Percentiles rank a stretch among this genome's conserved stretches.
Evolutionary conservation across 1,140 invertebrate genomes (phyloP).

Genomic region (Akabosia matsudoensis): DNA sequence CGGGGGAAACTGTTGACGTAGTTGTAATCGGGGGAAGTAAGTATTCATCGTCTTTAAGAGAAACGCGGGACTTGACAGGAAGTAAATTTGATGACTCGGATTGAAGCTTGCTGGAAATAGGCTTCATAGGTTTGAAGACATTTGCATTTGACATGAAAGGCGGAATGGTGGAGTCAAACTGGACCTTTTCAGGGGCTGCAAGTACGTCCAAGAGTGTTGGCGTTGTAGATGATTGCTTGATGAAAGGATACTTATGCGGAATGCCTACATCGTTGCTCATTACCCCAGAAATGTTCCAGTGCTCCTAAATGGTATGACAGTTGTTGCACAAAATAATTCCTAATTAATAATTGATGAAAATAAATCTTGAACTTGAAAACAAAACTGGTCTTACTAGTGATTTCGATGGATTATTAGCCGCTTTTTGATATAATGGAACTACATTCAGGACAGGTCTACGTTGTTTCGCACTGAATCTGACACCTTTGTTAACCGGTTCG

Average conservation of each 20-base stretch:
- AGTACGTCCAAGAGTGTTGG: background rate
- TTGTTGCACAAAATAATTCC: no score
- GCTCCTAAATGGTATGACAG: background rate
- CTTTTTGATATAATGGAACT: background rate
- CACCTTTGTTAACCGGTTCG: background rate
- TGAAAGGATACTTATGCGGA: background rate
- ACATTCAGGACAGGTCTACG: slow-evolving; percentile 4
- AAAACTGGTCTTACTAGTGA: no score
- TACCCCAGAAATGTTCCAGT: background rate
- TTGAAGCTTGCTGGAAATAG: no score
- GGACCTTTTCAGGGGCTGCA: background rate
- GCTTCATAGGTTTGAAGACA: background rate
- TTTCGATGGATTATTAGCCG: no score
- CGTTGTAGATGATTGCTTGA: no score
- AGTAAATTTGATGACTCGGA: background rate
- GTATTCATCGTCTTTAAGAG: background rate
- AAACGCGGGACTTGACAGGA: background rate
- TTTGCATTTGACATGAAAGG: background rate
- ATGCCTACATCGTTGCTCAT: background rate
- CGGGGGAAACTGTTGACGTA: background rate
- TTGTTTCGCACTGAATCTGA: background rate
- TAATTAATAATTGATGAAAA: no score
- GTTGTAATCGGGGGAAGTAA: background rate
- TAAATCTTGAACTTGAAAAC: no score
- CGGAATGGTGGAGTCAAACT: background rate